A percentile compares a stretch with the other conserved stretches of the same genome.
Evolutionary conservation across 2,797 vertebrate species (phyloP).

Genomic region (Peromyscus melanophrys): DNA sequence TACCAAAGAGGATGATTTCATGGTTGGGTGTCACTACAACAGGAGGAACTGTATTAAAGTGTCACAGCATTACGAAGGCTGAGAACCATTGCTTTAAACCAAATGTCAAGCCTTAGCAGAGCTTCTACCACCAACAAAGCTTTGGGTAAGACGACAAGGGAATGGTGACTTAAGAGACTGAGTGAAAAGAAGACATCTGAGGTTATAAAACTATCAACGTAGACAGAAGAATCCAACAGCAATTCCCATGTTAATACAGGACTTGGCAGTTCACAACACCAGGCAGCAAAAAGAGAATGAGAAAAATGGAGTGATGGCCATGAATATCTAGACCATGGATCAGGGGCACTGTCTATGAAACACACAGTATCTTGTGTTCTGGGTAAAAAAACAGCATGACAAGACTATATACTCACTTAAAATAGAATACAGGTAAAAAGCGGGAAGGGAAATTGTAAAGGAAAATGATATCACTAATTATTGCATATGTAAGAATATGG

Average conservation of each 20-base stretch:
- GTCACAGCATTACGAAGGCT: background rate
- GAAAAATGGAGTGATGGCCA: background rate
- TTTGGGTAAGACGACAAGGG: background rate
- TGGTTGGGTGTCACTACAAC: background rate
- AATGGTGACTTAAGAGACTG: background rate
- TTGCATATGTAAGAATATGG: background rate
- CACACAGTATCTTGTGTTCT: background rate
- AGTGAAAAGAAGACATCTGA: background rate
- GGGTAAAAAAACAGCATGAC: background rate
- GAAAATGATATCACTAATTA: background rate
- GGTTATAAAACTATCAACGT: background rate
- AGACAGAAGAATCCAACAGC: background rate
- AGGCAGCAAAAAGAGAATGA: background rate
- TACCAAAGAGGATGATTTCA: too few relatives aligned
- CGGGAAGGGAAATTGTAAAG: background rate
- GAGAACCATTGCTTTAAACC: background rate
- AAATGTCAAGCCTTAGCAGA: background rate
- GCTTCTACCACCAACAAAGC: background rate
- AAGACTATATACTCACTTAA: background rate
- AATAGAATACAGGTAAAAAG: background rate
- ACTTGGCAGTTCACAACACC: background rate
- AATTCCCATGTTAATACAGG: background rate
- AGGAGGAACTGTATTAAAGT: background rate
- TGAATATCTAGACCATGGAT: background rate
- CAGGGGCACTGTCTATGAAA: background rate